Evolutionary conservation across 2,888 invertebrate genomes (phyloP), one percentile per base, ranked within the genome.

Genomic region (Apotomis turbidana): DNA sequence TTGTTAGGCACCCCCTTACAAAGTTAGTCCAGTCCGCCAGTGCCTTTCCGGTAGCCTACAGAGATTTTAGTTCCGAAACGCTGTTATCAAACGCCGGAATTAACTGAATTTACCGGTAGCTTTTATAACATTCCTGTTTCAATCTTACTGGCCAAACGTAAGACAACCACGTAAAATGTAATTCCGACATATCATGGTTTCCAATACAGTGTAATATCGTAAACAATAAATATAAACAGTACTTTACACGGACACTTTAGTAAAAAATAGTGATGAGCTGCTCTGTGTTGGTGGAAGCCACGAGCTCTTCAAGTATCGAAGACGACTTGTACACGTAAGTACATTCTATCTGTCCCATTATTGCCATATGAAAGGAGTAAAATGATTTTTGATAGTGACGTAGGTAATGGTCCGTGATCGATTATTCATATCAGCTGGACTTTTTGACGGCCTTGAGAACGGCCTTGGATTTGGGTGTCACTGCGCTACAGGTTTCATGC

Each of bases 301-400:
- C 87, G 5, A 88, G 89, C 76, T 88, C 89, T 64, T 87, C 90
- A 9, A 84, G 76, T 73, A 75, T 81, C 63, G 86, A 86, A 63
- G 91, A 90, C 72, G 91, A 91, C 71, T 76, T 90, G 1, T 91
- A 92, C 77, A 85, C 88, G 92, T 92, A 81, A 88, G 92, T 88
- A 75, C 70, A 9, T n/a, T 63, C 62, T 36, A 51, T 15, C 55
- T 36, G 27, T 27, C 27, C 27, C 27, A 27, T 2, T 27, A 27
- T 27, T 27, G 27, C 27, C 27, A 27, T 27, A 15, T 41, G 8
- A 10, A 36, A 3, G 15, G 10, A 51, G 41, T 27, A 13, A 62
- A 54, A 54, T 51, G n/a, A n/a, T 64, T 60, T 36, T 2, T 52
- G 12, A 57, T 68, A 71, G 71, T 72, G 71, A 59, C 73, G 74